These are phyloP conservation scores for Aricia agestis DNA, from an alignment of 1,140 invertebrate species.

Conservation along the genomic window DNA sequence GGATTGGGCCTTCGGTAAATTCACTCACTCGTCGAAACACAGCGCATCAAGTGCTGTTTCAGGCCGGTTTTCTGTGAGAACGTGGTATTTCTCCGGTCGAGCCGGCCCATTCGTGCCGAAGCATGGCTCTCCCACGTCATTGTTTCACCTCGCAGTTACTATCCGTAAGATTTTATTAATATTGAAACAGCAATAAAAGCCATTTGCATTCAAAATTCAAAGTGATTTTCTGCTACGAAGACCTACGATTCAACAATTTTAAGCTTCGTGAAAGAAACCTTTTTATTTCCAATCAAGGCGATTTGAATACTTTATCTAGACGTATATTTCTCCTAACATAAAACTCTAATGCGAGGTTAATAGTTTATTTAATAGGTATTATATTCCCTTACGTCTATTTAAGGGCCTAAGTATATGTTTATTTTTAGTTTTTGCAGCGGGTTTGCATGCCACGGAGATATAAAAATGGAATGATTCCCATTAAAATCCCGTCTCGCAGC, in stretches of 20 bases:
- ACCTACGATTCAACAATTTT: too few relatives aligned
- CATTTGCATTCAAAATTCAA: constrained; percentile 12
- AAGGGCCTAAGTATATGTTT: constrained; percentile 8
- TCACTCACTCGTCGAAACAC: too few relatives aligned
- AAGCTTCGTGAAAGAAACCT: too few relatives aligned
- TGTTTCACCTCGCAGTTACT: constrained; percentile 14
- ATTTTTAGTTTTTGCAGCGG: constrained; percentile 16
- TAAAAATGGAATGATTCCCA: constrained; percentile 3
- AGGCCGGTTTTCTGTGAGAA: too few relatives aligned
- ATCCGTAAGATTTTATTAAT: neutral
- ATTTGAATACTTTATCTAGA: too few relatives aligned
- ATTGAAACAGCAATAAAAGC: neutral
- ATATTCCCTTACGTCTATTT: constrained; percentile 13
- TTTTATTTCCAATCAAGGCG: too few relatives aligned
- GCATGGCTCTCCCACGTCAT: too few relatives aligned
- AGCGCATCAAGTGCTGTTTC: too few relatives aligned
- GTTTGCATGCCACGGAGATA: constrained; percentile 5
- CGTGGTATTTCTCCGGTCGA: too few relatives aligned
- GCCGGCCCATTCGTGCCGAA: too few relatives aligned
- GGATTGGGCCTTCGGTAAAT: too few relatives aligned
- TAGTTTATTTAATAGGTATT: constrained; percentile 12
- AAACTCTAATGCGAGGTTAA: constrained; percentile 12
- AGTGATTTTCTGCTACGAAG: constrained; percentile 3
- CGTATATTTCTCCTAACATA: constrained; percentile 8
- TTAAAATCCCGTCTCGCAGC: neutral